These are phyloP conservation scores for Epicauta chinensis DNA, from an alignment of 1,140 invertebrate genomes.

Conservation along the genomic window DNA sequence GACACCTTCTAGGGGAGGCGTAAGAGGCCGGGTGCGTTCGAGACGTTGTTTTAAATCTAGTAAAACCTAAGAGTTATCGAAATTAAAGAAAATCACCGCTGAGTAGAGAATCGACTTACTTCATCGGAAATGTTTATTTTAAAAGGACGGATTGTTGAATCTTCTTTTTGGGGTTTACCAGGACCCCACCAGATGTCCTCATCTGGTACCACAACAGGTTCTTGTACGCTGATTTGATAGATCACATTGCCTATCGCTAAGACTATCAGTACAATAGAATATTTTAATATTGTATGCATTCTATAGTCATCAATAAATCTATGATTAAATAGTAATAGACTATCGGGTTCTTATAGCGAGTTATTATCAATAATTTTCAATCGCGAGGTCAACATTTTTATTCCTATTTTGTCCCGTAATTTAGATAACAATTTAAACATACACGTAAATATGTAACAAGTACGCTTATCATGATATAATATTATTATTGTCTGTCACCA, in stretches of 20 bases:
- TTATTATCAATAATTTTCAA: no score
- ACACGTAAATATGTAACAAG: no score
- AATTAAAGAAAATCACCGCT: background rate
- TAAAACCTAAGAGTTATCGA: slow-evolving; percentile 47
- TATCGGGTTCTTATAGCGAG: no score
- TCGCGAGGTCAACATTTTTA: no score
- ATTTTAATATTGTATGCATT: no score
- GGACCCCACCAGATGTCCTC: slow-evolving; percentile 46
- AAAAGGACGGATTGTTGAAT: slow-evolving; percentile 45
- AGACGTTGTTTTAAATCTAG: slow-evolving; percentile 56
- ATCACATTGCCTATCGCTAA: slow-evolving; percentile 2
- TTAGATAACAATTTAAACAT: no score
- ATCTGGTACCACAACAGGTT: slow-evolving; percentile 7
- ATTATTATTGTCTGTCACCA: no score
- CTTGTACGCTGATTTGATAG: background rate
- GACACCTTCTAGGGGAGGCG: slow-evolving; percentile 57
- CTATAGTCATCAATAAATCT: no score
- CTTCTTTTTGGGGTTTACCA: slow-evolving; percentile 33
- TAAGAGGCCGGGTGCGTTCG: slow-evolving; percentile 47
- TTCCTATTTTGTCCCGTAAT: no score
- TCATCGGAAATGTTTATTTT: slow-evolving; percentile 44
- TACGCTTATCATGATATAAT: no score
- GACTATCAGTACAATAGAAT: background rate
- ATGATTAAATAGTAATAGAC: no score
- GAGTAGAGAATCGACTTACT: slow-evolving; percentile 23